Evolutionary conservation across 2,797 vertebrate genomes (phyloP), one percentile per base, ranked within the genome.

Genomic region (Cirrhinus molitorella): DNA sequence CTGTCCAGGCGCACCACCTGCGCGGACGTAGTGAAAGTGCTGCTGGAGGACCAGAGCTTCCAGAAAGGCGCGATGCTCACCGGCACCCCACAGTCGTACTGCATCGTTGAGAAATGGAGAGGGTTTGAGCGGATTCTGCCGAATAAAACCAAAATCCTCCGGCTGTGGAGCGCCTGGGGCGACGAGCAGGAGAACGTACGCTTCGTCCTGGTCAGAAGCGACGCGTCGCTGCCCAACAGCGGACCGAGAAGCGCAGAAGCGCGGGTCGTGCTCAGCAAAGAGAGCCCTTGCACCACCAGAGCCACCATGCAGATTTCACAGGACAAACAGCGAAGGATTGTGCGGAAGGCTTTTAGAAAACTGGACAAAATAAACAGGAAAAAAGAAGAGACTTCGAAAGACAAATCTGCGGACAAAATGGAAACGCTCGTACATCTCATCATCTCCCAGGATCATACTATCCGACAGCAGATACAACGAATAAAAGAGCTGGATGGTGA

Each of bases 91-190:
- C 95, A 97, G 82, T 95, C 96, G 59, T 99, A 99, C 89, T 98
- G 97, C 92, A 94, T 99, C 66, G 97, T 98, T 93, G 98, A 99
- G 93, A 99, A 99, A 88, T 99, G 98, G 98, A 93, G 98, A 37
- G 98, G 98, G 77, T 98, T 97, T 87, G 98, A 99, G 94, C 93
- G 98, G 91, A 96, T 93, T 86, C 88, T 99, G 88, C 98, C 98
- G 74, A 96, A 97, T 93, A 97, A 97, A 92, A 99, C 98, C 21
- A 96, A 96, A 83, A 94, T 99, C 87, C 92, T 99, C 74, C 93
- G 97, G 63, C 96, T 99, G 75, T 99, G 97, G 98, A 93, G 92
- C 68, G 97, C 98, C 19, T 99, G 98, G 98, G 98, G 98, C 0
- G 96, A 95, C 83, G 97, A 99, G 91, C 97, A 96, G 87, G 96